Evolutionary conservation across 2,797 vertebrate genomes (phyloP), one percentile per base, ranked within the genome.

Genomic region (Phataginus tetradactyla): DNA sequence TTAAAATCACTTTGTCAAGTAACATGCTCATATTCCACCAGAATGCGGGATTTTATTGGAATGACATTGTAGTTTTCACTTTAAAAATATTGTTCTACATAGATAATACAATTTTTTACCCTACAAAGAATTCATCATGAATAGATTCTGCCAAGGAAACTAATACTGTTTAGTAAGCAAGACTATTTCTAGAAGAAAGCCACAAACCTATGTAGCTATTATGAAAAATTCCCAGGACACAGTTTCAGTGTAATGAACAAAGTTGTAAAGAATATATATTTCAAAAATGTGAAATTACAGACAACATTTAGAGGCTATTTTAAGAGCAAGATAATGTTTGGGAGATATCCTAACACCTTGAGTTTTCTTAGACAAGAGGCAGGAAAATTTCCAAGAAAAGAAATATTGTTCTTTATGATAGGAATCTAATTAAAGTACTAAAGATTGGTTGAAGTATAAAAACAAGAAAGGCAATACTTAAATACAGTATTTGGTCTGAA

Each of bases 101-200:
- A 69, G 78, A 64, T 66, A 91, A 93, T 53, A 77, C 23, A 72
- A 80, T 71, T 86, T 59, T 81, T 5, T 10, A 61, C 74, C 34
- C n/a, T 66, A 39, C 69, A 86, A 94, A 51, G 25, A 94, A 71
- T 88, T 85, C 21, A 90, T 90, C 74, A 81, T 59, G 61, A 90
- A 87, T 64, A 92, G 51, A 91, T 75, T 91, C 51, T 97, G 81
- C 32, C 42, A 88, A 63, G 27, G 63, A 69, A 91, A 75, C 20
- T 20, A 74, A 68, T 91, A 91, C 14, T 71, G 37, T 79, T 87
- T 87, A 91, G 71, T 84, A 86, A 83, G 90, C 51, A 93, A 84
- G 86, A 69, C 7, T 45, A 94, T 87, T 87, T 93, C 17, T 45
- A 87, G 86, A 78, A 79, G 55, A 87, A 93, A 93, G 32, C 53